Evolutionary conservation across 2,113 vertebrate genomes (phyloP).

Genomic region (Heterochromis multidens): DNA sequence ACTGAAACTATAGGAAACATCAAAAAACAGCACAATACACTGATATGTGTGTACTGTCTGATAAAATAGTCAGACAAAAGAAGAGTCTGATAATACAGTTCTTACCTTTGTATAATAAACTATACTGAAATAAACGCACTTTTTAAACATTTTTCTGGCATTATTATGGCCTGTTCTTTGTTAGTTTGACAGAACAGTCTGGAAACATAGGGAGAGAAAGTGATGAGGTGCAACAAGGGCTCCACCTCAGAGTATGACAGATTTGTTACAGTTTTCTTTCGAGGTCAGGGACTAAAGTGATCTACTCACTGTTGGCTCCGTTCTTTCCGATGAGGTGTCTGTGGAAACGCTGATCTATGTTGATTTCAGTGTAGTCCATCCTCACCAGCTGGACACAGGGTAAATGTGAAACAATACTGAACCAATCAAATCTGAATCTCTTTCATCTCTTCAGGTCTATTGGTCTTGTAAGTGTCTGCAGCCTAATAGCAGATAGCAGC

Average conservation of each 20-base stretch:
- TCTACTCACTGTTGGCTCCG: slow-evolving; percentile 77
- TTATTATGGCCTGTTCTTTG: neutral
- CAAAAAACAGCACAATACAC: neutral
- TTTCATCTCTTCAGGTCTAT: neutral
- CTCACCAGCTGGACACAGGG: slow-evolving; percentile 69
- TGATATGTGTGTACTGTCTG: neutral
- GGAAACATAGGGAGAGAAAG: neutral
- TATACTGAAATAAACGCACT: neutral
- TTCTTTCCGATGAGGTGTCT: slow-evolving; percentile 82
- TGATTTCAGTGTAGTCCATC: slow-evolving; percentile 83
- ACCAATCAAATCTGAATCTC: neutral
- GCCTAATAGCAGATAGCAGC: neutral
- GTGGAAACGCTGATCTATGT: slow-evolving; percentile 80
- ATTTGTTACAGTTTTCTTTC: neutral
- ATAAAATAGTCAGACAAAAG: neutral
- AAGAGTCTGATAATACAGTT: neutral
- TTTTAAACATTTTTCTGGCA: neutral
- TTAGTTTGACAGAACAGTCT: neutral
- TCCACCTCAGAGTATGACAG: neutral
- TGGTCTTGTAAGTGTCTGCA: accelerated
- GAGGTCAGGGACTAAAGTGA: neutral
- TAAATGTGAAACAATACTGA: neutral
- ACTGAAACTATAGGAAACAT: neutral
- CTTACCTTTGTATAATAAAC: neutral
- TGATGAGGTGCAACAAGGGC: neutral